Percentiles rank a stretch among this genome's conserved stretches.
Conservation (phyloP, 1,140 invertebrate genomes). For the Achroia grisella region DNA sequence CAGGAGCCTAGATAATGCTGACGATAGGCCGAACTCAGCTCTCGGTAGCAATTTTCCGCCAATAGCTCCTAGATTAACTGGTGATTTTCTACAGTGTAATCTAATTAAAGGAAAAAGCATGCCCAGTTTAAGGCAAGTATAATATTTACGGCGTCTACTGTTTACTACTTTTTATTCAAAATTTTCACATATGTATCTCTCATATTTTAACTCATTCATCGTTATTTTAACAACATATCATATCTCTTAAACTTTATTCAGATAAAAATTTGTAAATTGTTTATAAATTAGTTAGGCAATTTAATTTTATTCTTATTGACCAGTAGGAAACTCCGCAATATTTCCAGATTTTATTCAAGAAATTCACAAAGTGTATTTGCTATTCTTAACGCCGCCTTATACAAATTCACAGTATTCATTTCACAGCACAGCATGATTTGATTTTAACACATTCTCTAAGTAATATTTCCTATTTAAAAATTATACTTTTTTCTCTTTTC, state of each 20-base stretch:
- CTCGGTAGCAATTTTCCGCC: constrained; percentile 57
- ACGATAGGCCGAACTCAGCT: constrained; percentile 72
- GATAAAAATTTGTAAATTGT: too few species aligned
- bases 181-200: too few species aligned
- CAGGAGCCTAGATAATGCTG: constrained; percentile 85
- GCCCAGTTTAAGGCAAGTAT: constrained; percentile 90
- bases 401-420: constrained; percentile 19
- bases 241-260: too few species aligned
- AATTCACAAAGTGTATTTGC: too few species aligned
- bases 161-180: constrained; percentile 1
- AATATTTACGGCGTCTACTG: background rate
- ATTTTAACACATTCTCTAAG: constrained; percentile 25
- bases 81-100: constrained; percentile 76
- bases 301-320: too few species aligned
- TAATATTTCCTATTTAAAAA: constrained; percentile 50
- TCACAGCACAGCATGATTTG: constrained; percentile 58
- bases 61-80: constrained; percentile 46
- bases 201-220: too few species aligned
- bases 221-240: too few species aligned
- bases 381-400: background rate
- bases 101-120: constrained; percentile 95
- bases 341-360: too few species aligned
- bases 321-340: too few species aligned
- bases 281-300: too few species aligned
- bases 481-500: constrained; percentile 70